These are phyloP conservation scores for Premnoplex brunnescens DNA, from an alignment of 2,797 vertebrate genomes.

Conservation along the genomic window DNA sequence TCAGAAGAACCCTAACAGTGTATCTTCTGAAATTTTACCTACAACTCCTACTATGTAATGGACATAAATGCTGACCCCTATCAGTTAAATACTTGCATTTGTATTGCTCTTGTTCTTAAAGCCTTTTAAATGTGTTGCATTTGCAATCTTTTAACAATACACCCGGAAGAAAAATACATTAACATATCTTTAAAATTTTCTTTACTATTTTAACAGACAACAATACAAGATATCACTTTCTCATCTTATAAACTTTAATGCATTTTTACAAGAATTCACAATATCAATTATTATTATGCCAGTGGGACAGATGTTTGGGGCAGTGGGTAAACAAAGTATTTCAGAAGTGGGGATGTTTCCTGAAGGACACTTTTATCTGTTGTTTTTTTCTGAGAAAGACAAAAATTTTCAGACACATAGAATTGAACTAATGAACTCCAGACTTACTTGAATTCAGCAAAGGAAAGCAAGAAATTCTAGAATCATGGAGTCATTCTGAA, in stretches of 20 bases:
- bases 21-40: not conserved
- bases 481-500: not conserved
- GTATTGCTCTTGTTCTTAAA: not conserved
- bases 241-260: not conserved
- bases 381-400: not conserved
- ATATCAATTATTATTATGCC: not conserved
- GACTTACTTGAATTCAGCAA: not conserved
- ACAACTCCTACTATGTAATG: not conserved
- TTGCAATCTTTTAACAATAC: not conserved
- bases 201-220: not conserved
- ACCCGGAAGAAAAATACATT: not conserved
- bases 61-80: not conserved
- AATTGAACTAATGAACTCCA: not conserved
- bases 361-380: not conserved
- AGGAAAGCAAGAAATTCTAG: not conserved
- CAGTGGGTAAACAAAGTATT: not conserved
- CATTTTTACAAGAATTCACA: not conserved
- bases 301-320: not conserved
- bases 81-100: not conserved
- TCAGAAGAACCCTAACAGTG: not conserved
- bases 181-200: not conserved
- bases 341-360: not conserved
- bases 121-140: not conserved
- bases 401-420: too few relatives aligned
- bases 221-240: not conserved